Conservation (phyloP, 64 coral and sea anemone genomes). For the Exaiptasia diaphana region DNA sequence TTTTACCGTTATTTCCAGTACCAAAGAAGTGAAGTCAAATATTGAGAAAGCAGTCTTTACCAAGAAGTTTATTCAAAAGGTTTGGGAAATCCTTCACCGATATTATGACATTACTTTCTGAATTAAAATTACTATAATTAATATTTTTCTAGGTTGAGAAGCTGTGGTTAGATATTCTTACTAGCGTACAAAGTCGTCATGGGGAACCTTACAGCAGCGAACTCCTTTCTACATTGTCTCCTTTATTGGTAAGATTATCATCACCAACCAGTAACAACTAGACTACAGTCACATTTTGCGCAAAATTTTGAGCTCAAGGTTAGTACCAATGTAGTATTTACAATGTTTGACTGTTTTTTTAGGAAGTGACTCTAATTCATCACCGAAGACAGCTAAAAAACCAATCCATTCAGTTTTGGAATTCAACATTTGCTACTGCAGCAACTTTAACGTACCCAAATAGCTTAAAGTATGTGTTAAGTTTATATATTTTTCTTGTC, state of each 20-base stretch:
- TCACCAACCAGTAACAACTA: too few relatives aligned
- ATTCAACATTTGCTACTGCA: slow-evolving; percentile 76
- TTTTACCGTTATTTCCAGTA: too few relatives aligned
- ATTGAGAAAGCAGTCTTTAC: slow-evolving; percentile 28
- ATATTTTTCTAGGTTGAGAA: slow-evolving; percentile 64
- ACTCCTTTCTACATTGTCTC: slow-evolving; percentile 59
- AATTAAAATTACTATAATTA: not conserved
- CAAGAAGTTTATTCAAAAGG: slow-evolving; percentile 81
- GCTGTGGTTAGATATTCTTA: slow-evolving; percentile 74
- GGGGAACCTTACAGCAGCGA: slow-evolving; percentile 68
- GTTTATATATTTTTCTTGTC: too few relatives aligned
- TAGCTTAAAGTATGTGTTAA: slow-evolving; percentile 52
- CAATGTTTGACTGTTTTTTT: not conserved
- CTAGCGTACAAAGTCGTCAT: slow-evolving; percentile 66
- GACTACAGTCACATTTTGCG: too few relatives aligned
- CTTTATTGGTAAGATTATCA: slow-evolving; percentile 53
- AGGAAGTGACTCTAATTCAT: slow-evolving; percentile 73
- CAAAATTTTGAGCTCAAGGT: too few relatives aligned
- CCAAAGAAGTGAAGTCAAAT: not conserved
- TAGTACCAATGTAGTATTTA: too few relatives aligned
- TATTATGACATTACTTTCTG: not conserved
- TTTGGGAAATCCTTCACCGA: not conserved
- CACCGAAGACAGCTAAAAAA: slow-evolving; percentile 64
- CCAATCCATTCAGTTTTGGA: slow-evolving; percentile 84
- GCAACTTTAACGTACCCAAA: slow-evolving; percentile 55